A percentile compares a stretch with the other conserved stretches of the same genome.
phyloP scores from a whole-genome alignment of 2,797 vertebrate species.

The Podargus strigoides region DNA sequence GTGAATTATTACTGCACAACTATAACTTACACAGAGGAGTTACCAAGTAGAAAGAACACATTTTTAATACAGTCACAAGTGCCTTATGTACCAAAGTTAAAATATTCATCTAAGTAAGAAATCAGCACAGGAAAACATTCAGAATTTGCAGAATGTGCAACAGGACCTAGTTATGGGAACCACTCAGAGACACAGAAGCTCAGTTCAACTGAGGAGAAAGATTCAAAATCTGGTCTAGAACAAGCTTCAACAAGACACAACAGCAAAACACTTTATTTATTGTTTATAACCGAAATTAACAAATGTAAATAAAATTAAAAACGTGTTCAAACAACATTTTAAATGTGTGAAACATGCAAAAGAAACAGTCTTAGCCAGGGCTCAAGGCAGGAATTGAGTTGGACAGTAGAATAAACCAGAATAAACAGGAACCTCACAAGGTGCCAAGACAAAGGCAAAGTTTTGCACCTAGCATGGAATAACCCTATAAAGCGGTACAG shows the following conservation, averaged over 20 bases:
- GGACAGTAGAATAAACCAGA: neutral
- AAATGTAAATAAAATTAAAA: slow-evolving; percentile 23
- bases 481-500: neutral
- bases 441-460: neutral
- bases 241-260: slow-evolving; percentile 2
- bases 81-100: neutral
- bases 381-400: neutral
- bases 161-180: neutral
- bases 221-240: neutral
- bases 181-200: neutral
- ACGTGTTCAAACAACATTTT: neutral
- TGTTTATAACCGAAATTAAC: neutral
- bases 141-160: neutral
- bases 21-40: neutral
- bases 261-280: neutral
- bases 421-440: neutral
- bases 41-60: neutral
- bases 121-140: neutral
- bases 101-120: neutral
- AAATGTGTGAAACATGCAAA: neutral
- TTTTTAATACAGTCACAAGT: neutral
- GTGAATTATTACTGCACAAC: neutral
- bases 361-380: neutral
- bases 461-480: neutral
- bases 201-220: neutral